Evolutionary conservation across 2,888 invertebrate genomes (phyloP).

Genomic region (Drosophila rellima): DNA sequence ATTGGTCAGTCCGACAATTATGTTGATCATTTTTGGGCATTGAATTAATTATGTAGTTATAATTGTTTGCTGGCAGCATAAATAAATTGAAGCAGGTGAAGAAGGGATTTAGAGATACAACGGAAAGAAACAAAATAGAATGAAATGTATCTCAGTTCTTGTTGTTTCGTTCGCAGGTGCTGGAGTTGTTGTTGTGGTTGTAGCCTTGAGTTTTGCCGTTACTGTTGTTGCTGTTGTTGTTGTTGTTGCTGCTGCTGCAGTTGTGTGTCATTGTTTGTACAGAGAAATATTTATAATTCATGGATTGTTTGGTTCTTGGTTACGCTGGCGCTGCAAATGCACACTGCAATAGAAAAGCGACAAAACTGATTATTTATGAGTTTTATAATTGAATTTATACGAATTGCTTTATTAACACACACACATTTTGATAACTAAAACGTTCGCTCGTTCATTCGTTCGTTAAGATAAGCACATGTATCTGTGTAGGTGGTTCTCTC

Average conservation of each 20-base stretch:
- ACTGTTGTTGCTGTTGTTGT: slow-evolving; percentile 25
- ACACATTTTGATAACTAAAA: slow-evolving; percentile 56
- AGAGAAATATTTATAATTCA: slow-evolving; percentile 57
- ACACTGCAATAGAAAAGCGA: slow-evolving; percentile 63
- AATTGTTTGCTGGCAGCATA: slow-evolving; percentile 39
- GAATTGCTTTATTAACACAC: slow-evolving; percentile 45
- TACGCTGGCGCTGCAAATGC: slow-evolving; percentile 44
- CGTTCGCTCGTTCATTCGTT: slow-evolving; percentile 33
- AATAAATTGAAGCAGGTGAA: slow-evolving; percentile 13
- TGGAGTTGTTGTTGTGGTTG: slow-evolving; percentile 37
- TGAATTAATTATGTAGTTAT: slow-evolving; percentile 18
- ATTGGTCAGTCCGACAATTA: slow-evolving; percentile 51
- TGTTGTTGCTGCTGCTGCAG: slow-evolving; percentile 41
- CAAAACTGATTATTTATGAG: slow-evolving; percentile 64
- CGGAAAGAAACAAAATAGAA: slow-evolving; percentile 18
- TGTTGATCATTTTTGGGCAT: slow-evolving; percentile 46
- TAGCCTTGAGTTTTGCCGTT: slow-evolving; percentile 43
- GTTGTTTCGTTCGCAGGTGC: slow-evolving; percentile 37
- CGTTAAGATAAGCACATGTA: slow-evolving; percentile 53
- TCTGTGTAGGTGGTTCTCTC: slow-evolving; percentile 47
- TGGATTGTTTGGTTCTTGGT: slow-evolving; percentile 41
- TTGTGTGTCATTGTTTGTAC: slow-evolving; percentile 72
- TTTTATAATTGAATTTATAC: slow-evolving; percentile 59
- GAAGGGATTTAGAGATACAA: slow-evolving; percentile 34
- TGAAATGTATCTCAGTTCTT: slow-evolving; percentile 46